Percentiles rank a stretch among this genome's conserved stretches.
These are phyloP conservation scores for Marisa cornuarietis DNA, from an alignment of 1,140 invertebrate species.

Conservation along the genomic window DNA sequence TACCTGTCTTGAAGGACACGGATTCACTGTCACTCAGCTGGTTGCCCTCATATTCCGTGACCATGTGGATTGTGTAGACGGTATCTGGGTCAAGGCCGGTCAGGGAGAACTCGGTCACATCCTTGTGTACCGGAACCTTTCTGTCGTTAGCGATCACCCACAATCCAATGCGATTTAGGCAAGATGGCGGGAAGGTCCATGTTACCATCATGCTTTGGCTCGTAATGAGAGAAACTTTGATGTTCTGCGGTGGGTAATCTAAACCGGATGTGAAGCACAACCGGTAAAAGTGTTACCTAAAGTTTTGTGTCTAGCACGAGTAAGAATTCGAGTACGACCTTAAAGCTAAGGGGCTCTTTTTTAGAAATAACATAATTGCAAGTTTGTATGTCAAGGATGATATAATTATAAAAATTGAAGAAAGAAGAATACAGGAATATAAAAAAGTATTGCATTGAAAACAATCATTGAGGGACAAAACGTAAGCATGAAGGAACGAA, in stretches of 20 bases:
- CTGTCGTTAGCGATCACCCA: constrained; percentile 20
- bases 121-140: constrained; percentile 4
- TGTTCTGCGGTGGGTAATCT: constrained; percentile 22
- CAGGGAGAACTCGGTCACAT: constrained; percentile 1
- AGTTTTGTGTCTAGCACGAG: neutral
- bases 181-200: constrained; percentile 21
- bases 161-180: constrained; percentile 15
- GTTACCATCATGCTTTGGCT: constrained; percentile 1
- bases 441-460: neutral
- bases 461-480: neutral
- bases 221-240: constrained; percentile 8
- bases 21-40: neutral
- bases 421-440: neutral
- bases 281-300: neutral
- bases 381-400: too few relatives aligned
- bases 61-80: constrained; percentile 15
- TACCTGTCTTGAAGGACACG: constrained; percentile 14
- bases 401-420: too few relatives aligned
- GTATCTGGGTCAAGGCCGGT: constrained; percentile 2
- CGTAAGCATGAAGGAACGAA: neutral
- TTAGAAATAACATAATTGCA: neutral
- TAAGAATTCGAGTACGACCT: too few relatives aligned
- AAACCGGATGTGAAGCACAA: neutral
- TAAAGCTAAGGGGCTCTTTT: neutral
- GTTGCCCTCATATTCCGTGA: neutral